Conservation (phyloP, 2,113 vertebrate species). For the Suncus etruscus region DNA sequence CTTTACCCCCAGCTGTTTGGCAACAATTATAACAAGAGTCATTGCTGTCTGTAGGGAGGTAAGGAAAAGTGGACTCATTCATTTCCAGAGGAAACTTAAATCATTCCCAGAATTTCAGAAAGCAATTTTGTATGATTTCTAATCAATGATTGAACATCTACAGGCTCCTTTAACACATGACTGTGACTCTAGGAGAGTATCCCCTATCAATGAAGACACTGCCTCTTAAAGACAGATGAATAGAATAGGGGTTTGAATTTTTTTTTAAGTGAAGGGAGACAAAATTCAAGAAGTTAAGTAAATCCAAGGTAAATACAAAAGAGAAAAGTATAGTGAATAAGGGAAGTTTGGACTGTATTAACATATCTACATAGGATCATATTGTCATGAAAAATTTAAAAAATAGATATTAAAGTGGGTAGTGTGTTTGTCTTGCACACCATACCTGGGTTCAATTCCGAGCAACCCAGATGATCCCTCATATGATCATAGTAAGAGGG, state of each 20-base stretch:
- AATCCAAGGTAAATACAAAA: not conserved
- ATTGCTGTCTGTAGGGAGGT: constrained; percentile 23
- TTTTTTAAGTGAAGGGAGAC: constrained; percentile 9
- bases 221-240: not conserved
- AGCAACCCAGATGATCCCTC: too few species aligned
- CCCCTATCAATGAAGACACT: constrained; percentile 9
- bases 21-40: constrained; percentile 48
- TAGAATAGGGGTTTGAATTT: not conserved
- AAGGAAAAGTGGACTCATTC: constrained; percentile 22
- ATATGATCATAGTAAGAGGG: too few species aligned
- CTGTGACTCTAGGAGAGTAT: constrained; percentile 9
- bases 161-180: not conserved
- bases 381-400: not conserved
- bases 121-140: constrained; percentile 47
- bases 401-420: too few species aligned
- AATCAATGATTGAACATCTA: constrained; percentile 19
- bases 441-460: too few species aligned
- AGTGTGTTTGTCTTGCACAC: too few species aligned
- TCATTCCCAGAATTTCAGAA: constrained; percentile 59
- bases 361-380: not conserved
- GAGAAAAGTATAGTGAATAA: not conserved
- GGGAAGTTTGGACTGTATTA: not conserved
- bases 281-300: not conserved
- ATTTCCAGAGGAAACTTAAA: constrained; percentile 50
- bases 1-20: not conserved